Evolutionary conservation across 2,888 invertebrate species (phyloP).

Genomic region (Eumacrocentrus americanus): DNA sequence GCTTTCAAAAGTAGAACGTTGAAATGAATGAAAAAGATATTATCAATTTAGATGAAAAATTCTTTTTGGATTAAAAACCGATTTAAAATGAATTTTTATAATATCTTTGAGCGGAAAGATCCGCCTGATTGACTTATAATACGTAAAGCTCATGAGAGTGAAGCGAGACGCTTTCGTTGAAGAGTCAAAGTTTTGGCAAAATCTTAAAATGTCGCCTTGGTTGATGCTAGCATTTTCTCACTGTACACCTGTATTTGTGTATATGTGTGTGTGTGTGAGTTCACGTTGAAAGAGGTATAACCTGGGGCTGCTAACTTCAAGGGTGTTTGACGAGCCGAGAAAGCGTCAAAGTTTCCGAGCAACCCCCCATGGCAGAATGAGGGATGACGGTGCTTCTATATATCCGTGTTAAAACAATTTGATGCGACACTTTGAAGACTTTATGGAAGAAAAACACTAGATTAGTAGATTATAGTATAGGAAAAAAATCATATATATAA

Average conservation of each 20-base stretch:
- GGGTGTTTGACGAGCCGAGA: conserved; percentile 16
- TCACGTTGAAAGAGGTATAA: background rate
- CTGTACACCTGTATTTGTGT: background rate
- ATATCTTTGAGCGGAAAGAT: background rate
- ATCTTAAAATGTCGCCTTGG: background rate
- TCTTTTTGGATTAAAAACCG: too few species aligned
- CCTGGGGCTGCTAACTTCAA: background rate
- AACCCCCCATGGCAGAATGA: background rate
- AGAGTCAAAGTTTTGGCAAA: background rate
- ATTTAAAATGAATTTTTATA: background rate
- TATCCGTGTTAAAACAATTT: background rate
- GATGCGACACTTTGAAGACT: background rate
- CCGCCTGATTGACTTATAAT: too few species aligned
- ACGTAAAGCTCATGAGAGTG: background rate
- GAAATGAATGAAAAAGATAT: too few species aligned
- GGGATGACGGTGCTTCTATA: background rate
- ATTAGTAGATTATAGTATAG: too few species aligned
- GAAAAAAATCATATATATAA: too few species aligned
- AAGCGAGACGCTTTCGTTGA: background rate
- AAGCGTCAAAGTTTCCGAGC: conserved; percentile 10
- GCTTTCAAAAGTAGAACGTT: too few species aligned
- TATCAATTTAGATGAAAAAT: conserved; percentile 6
- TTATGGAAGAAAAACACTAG: background rate
- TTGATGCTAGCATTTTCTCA: background rate
- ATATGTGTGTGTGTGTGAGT: background rate